Base-by-base conservation (phyloP, 2,888 invertebrate species). In the Dexiosoma caninum region DNA sequence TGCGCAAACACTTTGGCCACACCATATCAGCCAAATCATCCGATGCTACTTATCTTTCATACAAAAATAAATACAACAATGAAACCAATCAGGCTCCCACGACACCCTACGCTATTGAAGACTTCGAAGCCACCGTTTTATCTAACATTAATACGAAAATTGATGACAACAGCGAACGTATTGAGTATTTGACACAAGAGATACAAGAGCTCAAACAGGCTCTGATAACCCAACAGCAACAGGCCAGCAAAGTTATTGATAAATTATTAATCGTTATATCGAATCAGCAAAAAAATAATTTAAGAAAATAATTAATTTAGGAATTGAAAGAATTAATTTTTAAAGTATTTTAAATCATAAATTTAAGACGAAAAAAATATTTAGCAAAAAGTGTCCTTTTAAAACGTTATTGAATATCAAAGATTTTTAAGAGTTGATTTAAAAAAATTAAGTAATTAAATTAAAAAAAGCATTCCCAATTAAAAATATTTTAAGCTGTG, bases 1-100 rank as follows among this genome's bases (percentile, higher is more conserved):
- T 93, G 90, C 91, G 95, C 49, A 95, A 95, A 86, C 92, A 93
- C 85, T 93, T 93, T 85, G 92, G 93, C 2, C 93, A 93, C 85
- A 94, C 94, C 0, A 92, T 94, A 83, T 93, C 94, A 4, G 93
- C 93, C 0, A 93, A 92, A 83, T 93, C 93, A 5, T 93, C 93
- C 4, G 92, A 92, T 19, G 92, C 92, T 1, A 93, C 93, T 1
- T 93, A 93, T 82, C 92, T 93, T 83, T 92, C 93, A 0, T 93
- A 93, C 84, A 93, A 93, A 85, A 94, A 91, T 83, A 91, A 93
- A 86, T 92, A 92, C 85, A 93, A 93, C 84, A 94, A 93, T 85
- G 94, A 94, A 84, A 93, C 93, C 55, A 86, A 86, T 44, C 86
- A 87, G 59, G 85, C 86, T 0, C 51, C 81, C 3, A 69, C 81